Base-by-base conservation (phyloP, 1,140 invertebrate genomes). In the Bactericera cockerelli region DNA sequence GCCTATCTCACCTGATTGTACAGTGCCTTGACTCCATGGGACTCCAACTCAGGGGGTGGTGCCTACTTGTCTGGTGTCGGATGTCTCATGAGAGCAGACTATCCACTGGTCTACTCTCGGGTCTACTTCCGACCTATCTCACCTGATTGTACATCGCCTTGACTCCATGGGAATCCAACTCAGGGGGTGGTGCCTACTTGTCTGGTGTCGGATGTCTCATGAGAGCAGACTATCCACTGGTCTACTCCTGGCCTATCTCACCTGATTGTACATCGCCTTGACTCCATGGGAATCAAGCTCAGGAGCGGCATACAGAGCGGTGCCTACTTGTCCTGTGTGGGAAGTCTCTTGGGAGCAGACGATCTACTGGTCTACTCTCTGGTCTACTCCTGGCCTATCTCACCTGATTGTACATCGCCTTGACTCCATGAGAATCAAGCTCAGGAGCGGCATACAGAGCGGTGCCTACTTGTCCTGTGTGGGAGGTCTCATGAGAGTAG, bases 401-500 rank as follows among this genome's bases (percentile, higher is more conserved):
- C 62, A 71, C 72, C 61, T 72, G 82, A 76, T 88, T 90, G 67
- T 89, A 89, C 58, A 82, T 79, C 2, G 81, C 78, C 72, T 86
- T 88, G 0, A 75, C 72, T 16, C 65, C 64, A 0, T 75, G 73
- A 62, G 78, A 79, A 2, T 77, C 79, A 16, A 96, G 72, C 73
- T 97, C 93, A 0, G 93, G 93, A 1, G 92, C 91, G 58, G 90
- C 87, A 72, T 98, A 98, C 0, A 97, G 75, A 2, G 89, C 86
- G 28, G 94, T 98, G 26, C 94, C 94, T 22, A 97, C 84, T 72
- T 87, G 80, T 0, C 87, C 87, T 0, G 89, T 90, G 57, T 82
- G 71, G 25, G 81, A 82, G n/a, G 71, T 70, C 60, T 73, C 70
- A 63, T 31, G 26, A 56, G 24, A 13, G n/a, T 19, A 58, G 28